phyloP scores from a whole-genome alignment of 2,113 vertebrate genomes.

The Mohoua ochrocephala region DNA sequence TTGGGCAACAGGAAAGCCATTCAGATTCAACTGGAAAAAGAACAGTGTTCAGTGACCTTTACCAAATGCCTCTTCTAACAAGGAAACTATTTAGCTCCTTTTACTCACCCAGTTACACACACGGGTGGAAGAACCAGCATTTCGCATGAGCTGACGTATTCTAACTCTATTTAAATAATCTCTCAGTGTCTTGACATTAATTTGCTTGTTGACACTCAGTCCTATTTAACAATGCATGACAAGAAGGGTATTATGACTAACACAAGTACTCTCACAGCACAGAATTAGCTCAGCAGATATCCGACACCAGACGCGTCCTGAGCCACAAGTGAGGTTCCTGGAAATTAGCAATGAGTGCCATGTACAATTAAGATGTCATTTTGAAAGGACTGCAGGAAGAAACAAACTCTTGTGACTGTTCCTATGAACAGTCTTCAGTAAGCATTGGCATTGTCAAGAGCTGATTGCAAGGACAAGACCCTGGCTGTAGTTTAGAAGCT shows the following conservation, averaged over 20 bases:
- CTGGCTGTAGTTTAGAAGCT: background rate
- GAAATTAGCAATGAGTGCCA: background rate
- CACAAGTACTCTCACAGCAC: background rate
- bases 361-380: background rate
- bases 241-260: background rate
- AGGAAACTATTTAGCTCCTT: conserved; percentile 40
- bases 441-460: background rate
- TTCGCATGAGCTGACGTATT: background rate
- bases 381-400: background rate
- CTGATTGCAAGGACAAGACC: background rate
- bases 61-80: conserved; percentile 33
- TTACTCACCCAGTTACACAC: background rate
- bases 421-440: background rate
- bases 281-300: background rate
- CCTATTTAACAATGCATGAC: background rate
- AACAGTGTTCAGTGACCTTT: conserved; percentile 43
- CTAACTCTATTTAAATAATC: background rate
- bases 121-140: background rate
- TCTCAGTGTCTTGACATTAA: background rate
- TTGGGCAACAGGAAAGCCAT: conserved; percentile 5
- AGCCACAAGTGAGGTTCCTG: background rate
- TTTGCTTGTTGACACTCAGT: background rate
- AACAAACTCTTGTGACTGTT: background rate
- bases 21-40: conserved; percentile 47
- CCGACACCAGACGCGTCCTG: background rate